Percentiles rank a stretch among this genome's conserved stretches.
These are phyloP conservation scores for Poicephalus meyeri DNA, from an alignment of 2,113 vertebrate species.

Conservation along the genomic window DNA sequence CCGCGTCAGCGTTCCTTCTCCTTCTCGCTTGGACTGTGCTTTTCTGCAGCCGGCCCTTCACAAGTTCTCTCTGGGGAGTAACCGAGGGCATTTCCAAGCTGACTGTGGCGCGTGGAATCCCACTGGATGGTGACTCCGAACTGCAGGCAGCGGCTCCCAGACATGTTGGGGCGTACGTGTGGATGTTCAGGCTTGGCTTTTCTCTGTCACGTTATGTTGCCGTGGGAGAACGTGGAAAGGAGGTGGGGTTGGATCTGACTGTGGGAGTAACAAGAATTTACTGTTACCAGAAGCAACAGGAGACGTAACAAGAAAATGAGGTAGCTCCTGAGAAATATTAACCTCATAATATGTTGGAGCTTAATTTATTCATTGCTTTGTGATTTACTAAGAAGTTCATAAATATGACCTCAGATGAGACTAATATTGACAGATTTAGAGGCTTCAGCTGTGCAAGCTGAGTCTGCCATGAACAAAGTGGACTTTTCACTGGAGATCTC, in stretches of 20 bases:
- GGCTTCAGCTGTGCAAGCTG: not conserved
- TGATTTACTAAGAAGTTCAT: not conserved
- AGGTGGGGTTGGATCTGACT: not conserved
- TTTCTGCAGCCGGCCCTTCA: slow-evolving; percentile 61
- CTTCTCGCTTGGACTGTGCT: not conserved
- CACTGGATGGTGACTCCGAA: slow-evolving; percentile 62
- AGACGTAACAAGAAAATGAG: not conserved
- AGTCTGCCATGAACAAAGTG: not conserved
- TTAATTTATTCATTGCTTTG: not conserved
- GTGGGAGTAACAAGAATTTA: not conserved
- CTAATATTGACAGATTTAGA: not conserved
- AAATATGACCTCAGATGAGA: not conserved
- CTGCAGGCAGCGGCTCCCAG: not conserved
- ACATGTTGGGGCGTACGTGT: too few relatives aligned
- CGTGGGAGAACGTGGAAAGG: not conserved
- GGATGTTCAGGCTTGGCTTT: not conserved
- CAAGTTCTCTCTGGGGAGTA: slow-evolving; percentile 1
- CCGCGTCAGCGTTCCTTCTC: fast-evolving
- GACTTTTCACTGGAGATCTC: not conserved
- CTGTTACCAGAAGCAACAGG: too few relatives aligned
- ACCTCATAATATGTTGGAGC: not conserved
- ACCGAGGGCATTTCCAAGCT: slow-evolving; percentile 63
- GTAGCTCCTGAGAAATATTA: not conserved
- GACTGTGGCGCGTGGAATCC: slow-evolving; percentile 59
- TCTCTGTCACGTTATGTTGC: not conserved